Percentiles rank a stretch among this genome's conserved stretches.
Evolutionary conservation across 1,140 invertebrate genomes (phyloP).

Genomic region (Kradibia gibbosae): DNA sequence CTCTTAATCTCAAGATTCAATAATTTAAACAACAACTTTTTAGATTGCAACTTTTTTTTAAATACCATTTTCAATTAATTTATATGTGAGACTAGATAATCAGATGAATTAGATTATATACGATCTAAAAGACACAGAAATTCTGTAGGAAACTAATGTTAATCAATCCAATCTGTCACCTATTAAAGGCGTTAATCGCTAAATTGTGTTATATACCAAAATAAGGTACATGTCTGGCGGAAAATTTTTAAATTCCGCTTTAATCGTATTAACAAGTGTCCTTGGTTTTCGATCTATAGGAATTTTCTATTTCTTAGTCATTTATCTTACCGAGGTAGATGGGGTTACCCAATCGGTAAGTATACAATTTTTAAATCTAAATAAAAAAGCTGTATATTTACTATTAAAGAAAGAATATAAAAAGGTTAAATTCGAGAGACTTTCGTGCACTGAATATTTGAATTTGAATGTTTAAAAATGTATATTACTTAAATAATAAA

Average conservation of each 20-base stretch:
- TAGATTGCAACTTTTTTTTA: not conserved
- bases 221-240: not conserved
- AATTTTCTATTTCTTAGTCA: slow-evolving; percentile 9
- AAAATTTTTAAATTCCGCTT: slow-evolving; percentile 25
- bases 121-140: slow-evolving; percentile 5
- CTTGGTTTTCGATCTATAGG: not conserved
- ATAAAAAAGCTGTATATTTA: not conserved
- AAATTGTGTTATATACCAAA: slow-evolving; percentile 15
- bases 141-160: slow-evolving; percentile 11
- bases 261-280: not conserved
- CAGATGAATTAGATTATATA: not conserved
- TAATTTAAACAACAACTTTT: too few relatives aligned
- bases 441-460: not conserved
- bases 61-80: slow-evolving; percentile 6
- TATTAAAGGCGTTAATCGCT: slow-evolving; percentile 27
- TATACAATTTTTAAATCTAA: not conserved
- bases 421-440: not conserved
- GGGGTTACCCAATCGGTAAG: too few relatives aligned
- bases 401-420: not conserved
- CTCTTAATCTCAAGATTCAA: not conserved
- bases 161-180: not conserved
- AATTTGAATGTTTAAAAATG: not conserved
- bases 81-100: not conserved
- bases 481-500: not conserved
- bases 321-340: not conserved